These are phyloP conservation scores for Neodontobutis hainanensis DNA, from an alignment of 2,113 vertebrate species.

Conservation along the genomic window DNA sequence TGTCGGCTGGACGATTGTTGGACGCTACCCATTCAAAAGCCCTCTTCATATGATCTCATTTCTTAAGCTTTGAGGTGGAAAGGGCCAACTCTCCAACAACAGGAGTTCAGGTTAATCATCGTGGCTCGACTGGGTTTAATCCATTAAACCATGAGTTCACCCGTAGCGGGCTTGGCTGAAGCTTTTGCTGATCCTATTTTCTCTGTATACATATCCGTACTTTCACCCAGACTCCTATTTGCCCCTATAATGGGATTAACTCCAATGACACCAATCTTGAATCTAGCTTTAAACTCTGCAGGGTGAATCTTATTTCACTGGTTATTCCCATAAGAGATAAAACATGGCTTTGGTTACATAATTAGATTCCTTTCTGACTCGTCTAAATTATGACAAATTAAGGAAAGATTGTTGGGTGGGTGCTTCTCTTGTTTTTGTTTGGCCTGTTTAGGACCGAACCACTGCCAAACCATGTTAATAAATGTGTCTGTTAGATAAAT, in stretches of 20 bases:
- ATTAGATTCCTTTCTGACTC: conserved; percentile 45
- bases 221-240: conserved; percentile 58
- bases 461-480: conserved; percentile 49
- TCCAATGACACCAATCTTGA: conserved; percentile 66
- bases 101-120: conserved; percentile 62
- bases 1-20: conserved; percentile 45
- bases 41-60: conserved; percentile 7
- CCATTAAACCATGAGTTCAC: conserved; percentile 62
- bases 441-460: conserved; percentile 33
- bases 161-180: conserved; percentile 44
- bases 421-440: conserved; percentile 29
- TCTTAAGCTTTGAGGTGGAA: conserved; percentile 28
- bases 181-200: conserved; percentile 66
- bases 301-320: conserved; percentile 53
- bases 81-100: conserved; percentile 24
- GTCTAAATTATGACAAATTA: conserved; percentile 57
- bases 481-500: conserved; percentile 25
- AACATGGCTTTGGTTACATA: conserved; percentile 57
- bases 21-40: conserved; percentile 24
- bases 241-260: conserved; percentile 72
- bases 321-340: conserved; percentile 64
- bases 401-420: conserved; percentile 38
- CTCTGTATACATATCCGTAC: conserved; percentile 57
- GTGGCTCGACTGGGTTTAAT: conserved; percentile 53
- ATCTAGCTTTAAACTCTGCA: conserved; percentile 58